A percentile compares a stretch with the other conserved stretches of the same genome.
phyloP scores from a whole-genome alignment of 2,888 invertebrate species.

The Sylvicola cinctus region DNA sequence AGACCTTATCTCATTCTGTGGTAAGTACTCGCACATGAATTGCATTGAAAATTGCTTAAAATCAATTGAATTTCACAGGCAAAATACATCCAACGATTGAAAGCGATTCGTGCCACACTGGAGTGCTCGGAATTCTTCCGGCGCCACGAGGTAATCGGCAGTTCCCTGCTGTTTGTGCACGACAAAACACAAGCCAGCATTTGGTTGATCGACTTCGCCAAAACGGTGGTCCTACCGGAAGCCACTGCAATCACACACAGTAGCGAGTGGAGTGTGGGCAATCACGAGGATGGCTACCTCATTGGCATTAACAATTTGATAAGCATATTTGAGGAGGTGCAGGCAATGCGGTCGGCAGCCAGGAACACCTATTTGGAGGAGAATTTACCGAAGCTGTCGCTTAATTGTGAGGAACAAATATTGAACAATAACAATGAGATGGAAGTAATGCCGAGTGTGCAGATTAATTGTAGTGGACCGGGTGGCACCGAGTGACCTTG shows the following conservation, averaged over 20 bases:
- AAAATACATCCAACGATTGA: slow-evolving; percentile 66
- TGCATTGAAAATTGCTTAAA: background rate
- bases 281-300: slow-evolving; percentile 90
- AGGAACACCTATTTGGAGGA: too few relatives aligned
- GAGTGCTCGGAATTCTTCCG: slow-evolving; percentile 77
- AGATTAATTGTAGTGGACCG: too few relatives aligned
- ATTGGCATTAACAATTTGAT: slow-evolving; percentile 82
- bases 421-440: too few relatives aligned
- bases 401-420: too few relatives aligned
- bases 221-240: slow-evolving; percentile 65
- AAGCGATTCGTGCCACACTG: slow-evolving; percentile 62
- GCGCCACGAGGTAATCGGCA: slow-evolving; percentile 84
- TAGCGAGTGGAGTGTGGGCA: slow-evolving; percentile 79
- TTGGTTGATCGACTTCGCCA: slow-evolving; percentile 97
- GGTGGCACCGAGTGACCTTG: too few relatives aligned
- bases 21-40: slow-evolving; percentile 30
- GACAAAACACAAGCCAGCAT: slow-evolving; percentile 72
- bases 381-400: too few relatives aligned
- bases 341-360: too few relatives aligned
- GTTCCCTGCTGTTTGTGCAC: slow-evolving; percentile 86
- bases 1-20: slow-evolving; percentile 54
- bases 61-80: slow-evolving; percentile 30
- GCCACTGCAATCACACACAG: slow-evolving; percentile 56
- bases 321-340: slow-evolving; percentile 41
- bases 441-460: too few relatives aligned